These are phyloP conservation scores for Macropis europaea DNA, from an alignment of 2,888 invertebrate species.

Conservation along the genomic window DNA sequence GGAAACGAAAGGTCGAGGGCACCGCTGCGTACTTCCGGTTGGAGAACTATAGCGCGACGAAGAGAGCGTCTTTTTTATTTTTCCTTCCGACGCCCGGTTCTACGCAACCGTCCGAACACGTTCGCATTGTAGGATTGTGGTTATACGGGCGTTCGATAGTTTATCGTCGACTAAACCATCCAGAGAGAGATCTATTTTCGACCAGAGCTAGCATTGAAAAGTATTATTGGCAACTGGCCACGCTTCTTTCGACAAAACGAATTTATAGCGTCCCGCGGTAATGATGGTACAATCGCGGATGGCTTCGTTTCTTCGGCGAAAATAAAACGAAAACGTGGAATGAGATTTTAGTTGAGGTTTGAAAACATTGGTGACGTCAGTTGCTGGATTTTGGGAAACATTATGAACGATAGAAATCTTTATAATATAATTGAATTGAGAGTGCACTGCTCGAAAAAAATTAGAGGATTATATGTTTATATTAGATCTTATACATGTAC, in stretches of 20 bases:
- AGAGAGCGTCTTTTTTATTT: not conserved
- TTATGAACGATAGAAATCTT: no score
- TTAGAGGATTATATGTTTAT: no score
- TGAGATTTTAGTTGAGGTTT: no score
- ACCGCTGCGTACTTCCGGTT: slow-evolving; percentile 59
- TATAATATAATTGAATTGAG: no score
- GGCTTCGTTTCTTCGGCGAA: no score
- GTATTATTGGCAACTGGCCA: slow-evolving; percentile 34
- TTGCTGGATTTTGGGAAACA: no score
- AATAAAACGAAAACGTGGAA: no score
- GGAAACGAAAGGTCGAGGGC: slow-evolving; percentile 51
- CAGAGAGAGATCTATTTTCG: slow-evolving; percentile 30
- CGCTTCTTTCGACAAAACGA: not conserved
- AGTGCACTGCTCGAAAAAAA: no score
- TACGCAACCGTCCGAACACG: slow-evolving; percentile 21
- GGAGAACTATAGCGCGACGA: slow-evolving; percentile 37
- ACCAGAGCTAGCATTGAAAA: slow-evolving; percentile 32
- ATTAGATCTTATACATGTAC: no score
- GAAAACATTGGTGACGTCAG: no score
- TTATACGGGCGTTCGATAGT: not conserved
- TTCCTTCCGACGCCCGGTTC: slow-evolving; percentile 18
- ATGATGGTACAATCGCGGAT: no score
- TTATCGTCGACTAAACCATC: not conserved
- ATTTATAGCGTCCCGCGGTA: slow-evolving; percentile 6
- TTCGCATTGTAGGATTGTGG: not conserved